phyloP scores from a whole-genome alignment of 2,797 vertebrate species.

The Myotis findleyi region DNA sequence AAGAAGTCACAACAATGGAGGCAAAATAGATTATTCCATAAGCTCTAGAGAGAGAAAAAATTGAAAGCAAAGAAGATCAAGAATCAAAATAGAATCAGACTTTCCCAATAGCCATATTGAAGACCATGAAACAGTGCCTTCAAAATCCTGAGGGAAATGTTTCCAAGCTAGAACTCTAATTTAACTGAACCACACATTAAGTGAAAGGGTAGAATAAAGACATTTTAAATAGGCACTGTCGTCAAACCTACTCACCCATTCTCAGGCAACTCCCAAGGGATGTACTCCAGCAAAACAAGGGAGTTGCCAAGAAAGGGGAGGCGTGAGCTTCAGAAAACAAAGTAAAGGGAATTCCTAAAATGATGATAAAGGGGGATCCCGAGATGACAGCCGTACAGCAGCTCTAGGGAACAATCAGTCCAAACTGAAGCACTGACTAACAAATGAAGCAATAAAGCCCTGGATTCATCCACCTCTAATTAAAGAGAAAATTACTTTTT shows the following conservation, averaged over 20 bases:
- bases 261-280: neutral
- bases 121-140: neutral
- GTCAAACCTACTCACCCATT: neutral
- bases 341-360: conserved; percentile 28
- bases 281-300: conserved; percentile 26
- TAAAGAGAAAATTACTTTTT: conserved; percentile 42
- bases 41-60: neutral
- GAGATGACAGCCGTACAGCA: neutral
- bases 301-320: conserved; percentile 18
- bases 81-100: neutral
- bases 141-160: neutral
- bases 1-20: neutral
- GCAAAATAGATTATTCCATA: neutral
- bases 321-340: neutral
- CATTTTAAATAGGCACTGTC: neutral
- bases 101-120: neutral
- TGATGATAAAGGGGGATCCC: neutral
- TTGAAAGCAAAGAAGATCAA: neutral
- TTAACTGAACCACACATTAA: neutral
- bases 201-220: neutral
- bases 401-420: neutral
- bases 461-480: neutral
- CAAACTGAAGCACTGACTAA: neutral
- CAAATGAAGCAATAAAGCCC: neutral
- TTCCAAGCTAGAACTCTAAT: neutral